Evolutionary conservation across 2,888 invertebrate genomes (phyloP).

Genomic region (Lithophane semibrunnea): DNA sequence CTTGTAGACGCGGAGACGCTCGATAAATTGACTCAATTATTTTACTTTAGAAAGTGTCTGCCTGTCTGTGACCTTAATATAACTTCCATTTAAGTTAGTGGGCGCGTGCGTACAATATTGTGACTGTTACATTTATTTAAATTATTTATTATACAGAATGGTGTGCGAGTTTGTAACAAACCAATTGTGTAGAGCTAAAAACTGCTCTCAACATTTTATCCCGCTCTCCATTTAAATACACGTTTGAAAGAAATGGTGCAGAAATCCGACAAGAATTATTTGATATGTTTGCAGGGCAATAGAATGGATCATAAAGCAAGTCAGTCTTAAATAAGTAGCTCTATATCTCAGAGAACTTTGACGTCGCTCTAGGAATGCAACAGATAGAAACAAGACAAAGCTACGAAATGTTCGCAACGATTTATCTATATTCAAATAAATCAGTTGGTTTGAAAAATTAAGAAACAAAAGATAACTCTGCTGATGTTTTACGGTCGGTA

Average conservation of each 20-base stretch:
- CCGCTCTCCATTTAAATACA: slow-evolving; percentile 50
- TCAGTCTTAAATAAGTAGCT: slow-evolving; percentile 67
- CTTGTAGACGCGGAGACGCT: slow-evolving; percentile 77
- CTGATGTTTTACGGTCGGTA: slow-evolving; percentile 50
- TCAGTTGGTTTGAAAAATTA: slow-evolving; percentile 25
- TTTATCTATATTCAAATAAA: slow-evolving; percentile 32
- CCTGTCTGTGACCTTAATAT: slow-evolving; percentile 81
- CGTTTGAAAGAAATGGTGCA: slow-evolving; percentile 52
- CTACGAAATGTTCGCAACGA: slow-evolving; percentile 26
- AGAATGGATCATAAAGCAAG: slow-evolving; percentile 71
- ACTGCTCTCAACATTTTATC: slow-evolving; percentile 30
- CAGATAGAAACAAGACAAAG: slow-evolving; percentile 50
- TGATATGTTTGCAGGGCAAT: slow-evolving; percentile 61
- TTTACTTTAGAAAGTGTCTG: slow-evolving; percentile 75
- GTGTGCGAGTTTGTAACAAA: slow-evolving; percentile 44
- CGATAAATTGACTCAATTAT: slow-evolving; percentile 84
- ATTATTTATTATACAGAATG: slow-evolving; percentile 57
- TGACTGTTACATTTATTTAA: slow-evolving; percentile 67
- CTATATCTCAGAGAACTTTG: slow-evolving; percentile 58
- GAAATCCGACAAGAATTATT: slow-evolving; percentile 55
- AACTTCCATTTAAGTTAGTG: slow-evolving; percentile 78
- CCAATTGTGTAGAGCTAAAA: slow-evolving; percentile 51
- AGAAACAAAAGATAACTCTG: slow-evolving; percentile 63
- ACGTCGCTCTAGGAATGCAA: slow-evolving; percentile 52
- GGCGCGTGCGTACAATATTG: slow-evolving; percentile 71